Percentiles rank a stretch among this genome's conserved stretches.
These are phyloP conservation scores for Chrysina gloriosa DNA, from an alignment of 2,888 invertebrate genomes.

Conservation along the genomic window DNA sequence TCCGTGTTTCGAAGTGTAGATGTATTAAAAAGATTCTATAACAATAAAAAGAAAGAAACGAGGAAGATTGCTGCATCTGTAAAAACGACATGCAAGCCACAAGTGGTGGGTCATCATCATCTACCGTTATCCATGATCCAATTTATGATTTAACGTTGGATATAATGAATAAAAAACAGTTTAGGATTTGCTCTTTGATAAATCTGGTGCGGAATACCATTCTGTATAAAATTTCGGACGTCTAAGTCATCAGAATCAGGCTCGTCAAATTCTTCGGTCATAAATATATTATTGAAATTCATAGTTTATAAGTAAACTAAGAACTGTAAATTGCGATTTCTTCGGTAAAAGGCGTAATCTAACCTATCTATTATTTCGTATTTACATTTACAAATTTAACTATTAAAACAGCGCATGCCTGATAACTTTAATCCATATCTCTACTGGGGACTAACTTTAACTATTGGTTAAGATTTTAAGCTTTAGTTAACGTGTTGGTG, in stretches of 20 bases:
- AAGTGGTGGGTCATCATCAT: no score
- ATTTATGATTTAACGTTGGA: no score
- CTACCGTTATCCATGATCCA: no score
- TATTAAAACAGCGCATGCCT: neutral
- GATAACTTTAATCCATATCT: conserved; percentile 4
- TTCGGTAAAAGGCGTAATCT: no score
- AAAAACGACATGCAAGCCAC: no score
- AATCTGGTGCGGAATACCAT: neutral
- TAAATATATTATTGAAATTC: neutral
- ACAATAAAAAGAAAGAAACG: no score
- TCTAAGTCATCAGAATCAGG: neutral
- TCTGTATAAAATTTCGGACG: neutral
- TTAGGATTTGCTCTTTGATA: neutral
- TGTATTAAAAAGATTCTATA: no score
- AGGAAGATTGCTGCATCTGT: no score
- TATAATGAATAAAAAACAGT: no score
- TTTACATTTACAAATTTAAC: neutral
- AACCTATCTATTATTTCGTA: neutral
- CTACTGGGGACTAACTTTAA: neutral
- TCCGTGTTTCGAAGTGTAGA: no score
- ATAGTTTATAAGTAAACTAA: neutral
- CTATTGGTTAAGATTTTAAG: neutral
- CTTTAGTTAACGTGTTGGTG: neutral
- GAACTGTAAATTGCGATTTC: no score
- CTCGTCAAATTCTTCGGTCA: neutral